Percentiles rank a stretch among this genome's conserved stretches.
phyloP scores from a whole-genome alignment of 2,113 vertebrate genomes.

The Aphelocoma coerulescens region DNA sequence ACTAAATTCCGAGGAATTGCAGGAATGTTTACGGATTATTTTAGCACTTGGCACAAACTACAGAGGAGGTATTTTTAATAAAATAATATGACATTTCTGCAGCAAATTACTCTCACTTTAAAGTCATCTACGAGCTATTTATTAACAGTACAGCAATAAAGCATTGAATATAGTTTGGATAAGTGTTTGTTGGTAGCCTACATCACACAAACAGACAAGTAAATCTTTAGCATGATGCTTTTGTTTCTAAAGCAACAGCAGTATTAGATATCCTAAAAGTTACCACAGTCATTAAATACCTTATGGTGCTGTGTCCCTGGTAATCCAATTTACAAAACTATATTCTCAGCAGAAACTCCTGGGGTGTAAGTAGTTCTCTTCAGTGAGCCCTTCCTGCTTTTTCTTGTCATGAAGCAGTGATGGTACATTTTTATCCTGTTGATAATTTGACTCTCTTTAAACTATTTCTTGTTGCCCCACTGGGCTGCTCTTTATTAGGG shows the following conservation, averaged over 20 bases:
- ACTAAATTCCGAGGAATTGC: not conserved
- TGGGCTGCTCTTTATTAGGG: conserved; percentile 52
- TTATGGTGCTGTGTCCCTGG: conserved; percentile 64
- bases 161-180: conserved; percentile 31
- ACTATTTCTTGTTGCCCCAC: conserved; percentile 69
- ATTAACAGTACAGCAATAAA: conserved; percentile 21
- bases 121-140: conserved; percentile 18
- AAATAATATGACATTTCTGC: conserved; percentile 22
- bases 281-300: conserved; percentile 72
- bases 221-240: conserved; percentile 27
- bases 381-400: conserved; percentile 61
- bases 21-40: conserved; percentile 14
- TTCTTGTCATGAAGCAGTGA: conserved; percentile 63
- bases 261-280: conserved; percentile 64
- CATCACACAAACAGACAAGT: conserved; percentile 14
- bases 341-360: conserved; percentile 72
- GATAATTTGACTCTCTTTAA: conserved; percentile 76
- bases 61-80: conserved; percentile 10
- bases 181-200: conserved; percentile 28
- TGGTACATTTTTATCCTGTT: conserved; percentile 66
- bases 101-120: conserved; percentile 32
- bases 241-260: conserved; percentile 49
- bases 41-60: conserved; percentile 11
- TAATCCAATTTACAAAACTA: conserved; percentile 73
- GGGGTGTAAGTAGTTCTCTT: conserved; percentile 65